A percentile compares a stretch with the other conserved stretches of the same genome.
Evolutionary conservation across 2,888 invertebrate genomes (phyloP).

Genomic region (Acleris sparsana): DNA sequence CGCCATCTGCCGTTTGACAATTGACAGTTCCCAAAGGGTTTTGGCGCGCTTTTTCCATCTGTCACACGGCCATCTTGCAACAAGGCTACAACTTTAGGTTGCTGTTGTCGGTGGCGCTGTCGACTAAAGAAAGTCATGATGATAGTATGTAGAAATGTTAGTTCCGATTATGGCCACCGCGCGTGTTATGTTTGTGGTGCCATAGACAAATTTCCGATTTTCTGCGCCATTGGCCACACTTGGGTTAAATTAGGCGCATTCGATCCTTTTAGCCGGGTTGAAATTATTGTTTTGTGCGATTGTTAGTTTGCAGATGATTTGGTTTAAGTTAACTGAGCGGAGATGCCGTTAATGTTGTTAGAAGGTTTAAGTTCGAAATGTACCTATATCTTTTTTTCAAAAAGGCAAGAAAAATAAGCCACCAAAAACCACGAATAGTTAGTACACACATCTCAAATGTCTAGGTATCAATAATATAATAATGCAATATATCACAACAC

Average conservation of each 20-base stretch:
- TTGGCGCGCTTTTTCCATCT: slow-evolving; percentile 70
- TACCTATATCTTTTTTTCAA: neutral
- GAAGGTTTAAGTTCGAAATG: neutral
- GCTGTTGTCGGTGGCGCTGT: neutral
- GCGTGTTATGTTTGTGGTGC: slow-evolving; percentile 39
- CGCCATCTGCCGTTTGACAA: slow-evolving; percentile 65
- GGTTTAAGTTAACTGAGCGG: slow-evolving; percentile 22
- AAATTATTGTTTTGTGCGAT: slow-evolving; percentile 35
- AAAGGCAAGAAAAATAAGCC: neutral
- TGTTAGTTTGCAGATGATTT: slow-evolving; percentile 32
- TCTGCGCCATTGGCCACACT: slow-evolving; percentile 73
- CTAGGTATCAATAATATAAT: too few species aligned
- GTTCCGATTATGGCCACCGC: slow-evolving; percentile 2
- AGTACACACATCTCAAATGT: too few species aligned
- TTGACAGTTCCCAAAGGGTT: slow-evolving; percentile 78
- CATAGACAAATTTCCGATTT: slow-evolving; percentile 78
- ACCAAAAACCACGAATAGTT: neutral
- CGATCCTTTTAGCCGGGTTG: slow-evolving; percentile 59
- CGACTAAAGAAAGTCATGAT: neutral
- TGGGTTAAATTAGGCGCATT: slow-evolving; percentile 71
- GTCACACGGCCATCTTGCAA: slow-evolving; percentile 69
- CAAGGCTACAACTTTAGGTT: neutral
- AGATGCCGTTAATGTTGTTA: slow-evolving; percentile 36
- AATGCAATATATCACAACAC: too few species aligned
- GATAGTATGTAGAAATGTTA: slow-evolving; percentile 2